Evolutionary conservation across 2,113 vertebrate genomes (phyloP), one percentile per base, ranked within the genome.

Genomic region (Gobio gobio): DNA sequence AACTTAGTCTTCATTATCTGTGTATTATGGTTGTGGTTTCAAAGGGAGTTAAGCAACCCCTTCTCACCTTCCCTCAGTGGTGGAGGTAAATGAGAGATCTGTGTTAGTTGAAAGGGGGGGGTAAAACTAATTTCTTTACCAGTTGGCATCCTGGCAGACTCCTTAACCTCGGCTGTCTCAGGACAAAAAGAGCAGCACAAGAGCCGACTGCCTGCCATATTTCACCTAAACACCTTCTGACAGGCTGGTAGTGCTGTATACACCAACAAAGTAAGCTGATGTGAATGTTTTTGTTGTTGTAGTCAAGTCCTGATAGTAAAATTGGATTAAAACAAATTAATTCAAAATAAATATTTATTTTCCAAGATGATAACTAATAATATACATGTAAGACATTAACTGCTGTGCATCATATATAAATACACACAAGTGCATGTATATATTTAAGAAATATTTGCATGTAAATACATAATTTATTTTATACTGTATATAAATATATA

Each of bases 1-100:
- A 90, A 89, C 72, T 85, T 85, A 88, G 61, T 85, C 68, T 90
- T 90, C 72, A 78, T 86, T 86, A 90, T 43, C 79, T 68, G 73
- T 82, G 59, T 87, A 70, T 74, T 78, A 70, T 83, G 61, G 87
- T 68, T 82, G 73, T 70, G 82, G 83, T 81, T 61, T 63, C 45
- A 40, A n/a, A 85, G 78, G 89, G 43, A 86, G 36, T 26, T 16
- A 13, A 56, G 22, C 43, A 18, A 54, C 75, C 61, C 7, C 45
- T 33, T 2, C 40, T 86, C 79, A 82, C 86, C 74, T 81, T 78
- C 83, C 78, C 85, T 81, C 59, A 51, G 77, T 59, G 77, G 16
- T 18, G 10, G 47, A 68, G 36, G 33, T 82, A 49, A 64, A 14
- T 8, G 56, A 61, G 64, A 54, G 84, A 5, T 20, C 76, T 89